Percentiles rank a stretch among this genome's conserved stretches.
phyloP scores from a whole-genome alignment of 1,140 invertebrate genomes.

The Philotrypesis tridentata region DNA sequence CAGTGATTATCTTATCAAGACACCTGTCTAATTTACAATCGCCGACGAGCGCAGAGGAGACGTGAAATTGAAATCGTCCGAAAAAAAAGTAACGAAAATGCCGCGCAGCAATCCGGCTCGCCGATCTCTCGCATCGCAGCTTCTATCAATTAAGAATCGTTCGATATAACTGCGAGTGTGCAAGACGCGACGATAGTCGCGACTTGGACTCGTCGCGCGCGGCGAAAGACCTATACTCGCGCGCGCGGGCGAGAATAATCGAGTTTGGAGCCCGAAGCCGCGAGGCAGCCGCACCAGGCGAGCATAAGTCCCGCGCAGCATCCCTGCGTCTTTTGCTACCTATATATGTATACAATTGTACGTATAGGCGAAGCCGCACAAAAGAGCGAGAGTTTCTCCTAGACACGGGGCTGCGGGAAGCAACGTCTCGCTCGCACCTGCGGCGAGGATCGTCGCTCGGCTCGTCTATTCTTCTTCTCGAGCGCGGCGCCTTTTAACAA shows the following conservation, averaged over 20 bases:
- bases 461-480: conserved; percentile 40
- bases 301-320: neutral
- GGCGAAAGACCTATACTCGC: neutral
- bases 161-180: too few species aligned
- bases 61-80: too few species aligned
- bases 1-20: too few species aligned
- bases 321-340: neutral
- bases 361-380: neutral
- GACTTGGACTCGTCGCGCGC: neutral
- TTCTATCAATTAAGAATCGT: too few species aligned
- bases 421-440: neutral
- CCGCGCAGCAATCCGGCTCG: neutral
- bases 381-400: neutral
- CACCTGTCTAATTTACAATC: neutral
- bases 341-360: too few species aligned
- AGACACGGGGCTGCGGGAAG: neutral
- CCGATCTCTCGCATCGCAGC: neutral
- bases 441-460: conserved; percentile 4
- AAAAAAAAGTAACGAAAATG: neutral
- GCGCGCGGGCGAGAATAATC: conserved; percentile 27
- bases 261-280: conserved; percentile 42
- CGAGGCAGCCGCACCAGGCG: conserved; percentile 7
- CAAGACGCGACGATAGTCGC: too few species aligned
- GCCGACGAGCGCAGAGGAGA: neutral
- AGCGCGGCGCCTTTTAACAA: neutral